These are phyloP conservation scores for Dascillus cervinus DNA, from an alignment of 2,888 invertebrate species.

Conservation along the genomic window DNA sequence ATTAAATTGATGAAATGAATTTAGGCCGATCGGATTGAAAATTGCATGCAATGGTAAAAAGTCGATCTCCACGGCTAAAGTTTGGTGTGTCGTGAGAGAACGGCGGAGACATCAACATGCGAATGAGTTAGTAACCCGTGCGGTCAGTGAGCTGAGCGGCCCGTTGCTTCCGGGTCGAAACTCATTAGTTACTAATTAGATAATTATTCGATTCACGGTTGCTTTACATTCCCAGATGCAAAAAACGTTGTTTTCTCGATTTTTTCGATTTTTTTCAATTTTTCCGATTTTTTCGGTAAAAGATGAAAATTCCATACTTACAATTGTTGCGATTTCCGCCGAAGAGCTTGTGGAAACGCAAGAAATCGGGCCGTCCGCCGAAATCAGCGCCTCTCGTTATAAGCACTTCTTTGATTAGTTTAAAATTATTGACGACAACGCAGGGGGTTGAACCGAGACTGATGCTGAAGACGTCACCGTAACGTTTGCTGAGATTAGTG, in stretches of 20 bases:
- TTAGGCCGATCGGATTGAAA: too few species aligned
- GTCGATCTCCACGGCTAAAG: constrained; percentile 3
- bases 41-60: too few species aligned
- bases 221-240: too few species aligned
- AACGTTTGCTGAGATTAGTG: constrained; percentile 56
- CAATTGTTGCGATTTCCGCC: constrained; percentile 81
- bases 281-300: too few species aligned
- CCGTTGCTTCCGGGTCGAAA: constrained; percentile 19
- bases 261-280: too few species aligned
- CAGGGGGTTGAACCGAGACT: constrained; percentile 61
- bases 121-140: constrained; percentile 20
- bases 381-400: constrained; percentile 75
- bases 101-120: constrained; percentile 23
- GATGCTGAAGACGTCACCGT: constrained; percentile 66
- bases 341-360: constrained; percentile 73
- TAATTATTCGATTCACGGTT: too few species aligned
- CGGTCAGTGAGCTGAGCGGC: constrained; percentile 13
- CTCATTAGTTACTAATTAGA: too few species aligned
- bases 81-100: constrained; percentile 15
- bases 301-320: too few species aligned
- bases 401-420: constrained; percentile 64
- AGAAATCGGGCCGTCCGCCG: constrained; percentile 74
- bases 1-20: too few species aligned
- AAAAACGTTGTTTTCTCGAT: too few species aligned
- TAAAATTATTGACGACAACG: constrained; percentile 66